Evolutionary conservation across 2,888 invertebrate genomes (phyloP).

Genomic region (Drosophila koepferae): DNA sequence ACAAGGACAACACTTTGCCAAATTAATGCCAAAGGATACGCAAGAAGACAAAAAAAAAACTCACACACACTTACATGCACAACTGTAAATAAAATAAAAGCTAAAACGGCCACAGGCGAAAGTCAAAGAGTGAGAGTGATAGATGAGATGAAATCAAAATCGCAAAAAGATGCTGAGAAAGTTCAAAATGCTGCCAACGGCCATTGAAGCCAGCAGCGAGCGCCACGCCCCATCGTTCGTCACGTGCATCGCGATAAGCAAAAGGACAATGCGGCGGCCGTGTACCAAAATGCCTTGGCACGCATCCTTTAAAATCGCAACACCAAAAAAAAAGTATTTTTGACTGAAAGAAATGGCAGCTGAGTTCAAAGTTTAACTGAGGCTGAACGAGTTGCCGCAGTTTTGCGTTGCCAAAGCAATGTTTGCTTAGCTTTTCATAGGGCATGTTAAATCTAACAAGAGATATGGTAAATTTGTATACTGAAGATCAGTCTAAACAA

Average conservation of each 20-base stretch:
- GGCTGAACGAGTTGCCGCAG: constrained; percentile 38
- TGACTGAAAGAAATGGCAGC: constrained; percentile 15
- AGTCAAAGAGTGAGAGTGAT: constrained; percentile 37
- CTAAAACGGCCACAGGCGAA: not conserved
- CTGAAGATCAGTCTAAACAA: too few relatives aligned
- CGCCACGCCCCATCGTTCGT: constrained; percentile 45
- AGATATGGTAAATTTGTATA: too few relatives aligned
- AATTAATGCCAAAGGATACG: constrained; percentile 74
- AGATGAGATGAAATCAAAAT: constrained; percentile 68
- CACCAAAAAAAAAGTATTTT: constrained; percentile 12
- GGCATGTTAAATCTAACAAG: not conserved
- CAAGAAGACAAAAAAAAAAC: constrained; percentile 14
- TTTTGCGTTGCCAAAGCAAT: constrained; percentile 8
- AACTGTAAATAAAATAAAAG: constrained; percentile 3
- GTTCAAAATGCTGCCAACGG: constrained; percentile 67
- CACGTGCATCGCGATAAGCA: constrained; percentile 72
- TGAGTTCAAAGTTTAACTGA: constrained; percentile 27
- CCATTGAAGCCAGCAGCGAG: constrained; percentile 9
- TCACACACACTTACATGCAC: not conserved
- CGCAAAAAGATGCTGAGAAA: constrained; percentile 58
- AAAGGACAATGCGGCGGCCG: constrained; percentile 66
- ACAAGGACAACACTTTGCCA: constrained; percentile 74
- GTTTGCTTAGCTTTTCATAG: constrained; percentile 10
- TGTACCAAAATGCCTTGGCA: constrained; percentile 38
- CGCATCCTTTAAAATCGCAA: constrained; percentile 39